Percentiles rank a stretch among this genome's conserved stretches.
These are phyloP conservation scores for Sebastes wilsoni DNA, from an alignment of 2,797 vertebrate genomes.

Conservation along the genomic window DNA sequence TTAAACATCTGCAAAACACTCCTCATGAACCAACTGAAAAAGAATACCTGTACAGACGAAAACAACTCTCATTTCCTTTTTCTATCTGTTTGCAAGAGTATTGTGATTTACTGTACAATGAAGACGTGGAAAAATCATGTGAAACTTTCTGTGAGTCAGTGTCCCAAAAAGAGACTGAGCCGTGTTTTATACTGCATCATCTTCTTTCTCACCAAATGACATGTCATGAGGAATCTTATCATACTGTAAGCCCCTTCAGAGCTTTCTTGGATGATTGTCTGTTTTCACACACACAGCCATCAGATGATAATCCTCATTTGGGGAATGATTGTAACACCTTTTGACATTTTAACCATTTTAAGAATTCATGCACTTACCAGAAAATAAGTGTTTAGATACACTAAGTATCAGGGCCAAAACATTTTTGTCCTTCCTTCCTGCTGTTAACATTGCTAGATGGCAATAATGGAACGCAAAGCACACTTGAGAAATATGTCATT, in stretches of 20 bases:
- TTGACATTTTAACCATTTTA: constrained; percentile 38
- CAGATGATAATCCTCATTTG: constrained; percentile 33
- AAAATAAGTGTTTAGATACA: constrained; percentile 19
- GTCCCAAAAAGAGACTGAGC: constrained; percentile 63
- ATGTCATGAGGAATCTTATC: constrained; percentile 40
- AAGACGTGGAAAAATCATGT: constrained; percentile 69
- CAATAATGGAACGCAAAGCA: constrained; percentile 39
- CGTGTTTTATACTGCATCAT: constrained; percentile 67
- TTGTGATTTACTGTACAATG: constrained; percentile 74
- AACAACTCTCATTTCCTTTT: constrained; percentile 44
- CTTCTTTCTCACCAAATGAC: constrained; percentile 41
- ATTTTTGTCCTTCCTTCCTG: background rate
- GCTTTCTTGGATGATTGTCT: constrained; percentile 46
- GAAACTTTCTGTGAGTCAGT: constrained; percentile 66
- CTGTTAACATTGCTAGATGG: background rate
- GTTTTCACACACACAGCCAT: constrained; percentile 25
- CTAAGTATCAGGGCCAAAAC: constrained; percentile 19
- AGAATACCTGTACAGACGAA: constrained; percentile 63
- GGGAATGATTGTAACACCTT: constrained; percentile 44
- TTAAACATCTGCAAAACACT: constrained; percentile 82
- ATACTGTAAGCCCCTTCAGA: constrained; percentile 22
- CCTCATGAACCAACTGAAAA: constrained; percentile 42
- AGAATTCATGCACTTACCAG: background rate
- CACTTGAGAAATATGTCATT: constrained; percentile 7
- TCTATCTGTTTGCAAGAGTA: constrained; percentile 78